Evolutionary conservation across 2,113 vertebrate species (phyloP).

Genomic region (Taxidea taxus): DNA sequence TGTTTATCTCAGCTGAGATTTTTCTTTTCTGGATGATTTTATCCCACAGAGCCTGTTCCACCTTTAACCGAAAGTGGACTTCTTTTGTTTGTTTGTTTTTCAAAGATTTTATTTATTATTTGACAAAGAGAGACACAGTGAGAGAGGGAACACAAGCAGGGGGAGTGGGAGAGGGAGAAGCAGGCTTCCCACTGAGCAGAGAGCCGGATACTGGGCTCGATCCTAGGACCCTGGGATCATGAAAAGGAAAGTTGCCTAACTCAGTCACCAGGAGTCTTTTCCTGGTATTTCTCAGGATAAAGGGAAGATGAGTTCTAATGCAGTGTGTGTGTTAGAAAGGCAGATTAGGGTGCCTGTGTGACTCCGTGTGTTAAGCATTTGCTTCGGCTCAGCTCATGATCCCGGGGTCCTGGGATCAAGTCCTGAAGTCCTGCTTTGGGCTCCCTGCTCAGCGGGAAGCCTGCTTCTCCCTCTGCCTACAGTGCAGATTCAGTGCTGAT

Average conservation of each 20-base stretch:
- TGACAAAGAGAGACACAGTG: too few relatives aligned
- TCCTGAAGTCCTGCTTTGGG: background rate
- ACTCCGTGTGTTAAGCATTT: background rate
- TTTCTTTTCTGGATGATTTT: background rate
- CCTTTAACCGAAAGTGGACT: constrained; percentile 31
- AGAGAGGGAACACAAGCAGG: too few relatives aligned
- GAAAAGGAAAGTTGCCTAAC: background rate
- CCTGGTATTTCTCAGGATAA: constrained; percentile 12
- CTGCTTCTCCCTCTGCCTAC: background rate
- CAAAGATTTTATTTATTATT: too few relatives aligned
- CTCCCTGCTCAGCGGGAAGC: background rate
- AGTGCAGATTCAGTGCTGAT: too few relatives aligned
- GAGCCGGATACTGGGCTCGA: too few relatives aligned
- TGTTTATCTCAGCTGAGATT: background rate
- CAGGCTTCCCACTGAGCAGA: too few relatives aligned
- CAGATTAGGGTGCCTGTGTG: background rate
- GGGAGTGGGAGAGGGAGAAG: too few relatives aligned
- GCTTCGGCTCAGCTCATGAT: background rate
- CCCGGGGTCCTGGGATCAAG: background rate
- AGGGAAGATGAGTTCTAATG: background rate
- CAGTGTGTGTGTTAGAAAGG: background rate
- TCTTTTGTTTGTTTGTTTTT: background rate
- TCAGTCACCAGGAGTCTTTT: background rate
- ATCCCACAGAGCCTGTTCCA: background rate
- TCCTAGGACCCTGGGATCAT: too few relatives aligned